Conservation (phyloP, 2,113 vertebrate genomes). For the Otus sunia region DNA sequence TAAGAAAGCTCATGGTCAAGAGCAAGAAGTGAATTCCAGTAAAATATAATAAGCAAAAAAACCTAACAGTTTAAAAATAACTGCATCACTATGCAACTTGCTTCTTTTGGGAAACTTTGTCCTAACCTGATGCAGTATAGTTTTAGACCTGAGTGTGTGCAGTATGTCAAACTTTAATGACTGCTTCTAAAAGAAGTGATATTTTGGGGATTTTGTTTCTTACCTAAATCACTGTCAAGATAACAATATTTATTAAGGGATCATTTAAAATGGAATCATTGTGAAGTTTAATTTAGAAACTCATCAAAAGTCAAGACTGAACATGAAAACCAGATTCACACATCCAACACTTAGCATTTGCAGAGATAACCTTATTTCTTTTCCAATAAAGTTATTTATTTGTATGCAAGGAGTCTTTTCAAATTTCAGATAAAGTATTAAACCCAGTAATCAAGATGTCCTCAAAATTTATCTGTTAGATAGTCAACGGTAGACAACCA, state of each 20-base stretch:
- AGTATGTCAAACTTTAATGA: not conserved
- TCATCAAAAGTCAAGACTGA: constrained; percentile 39
- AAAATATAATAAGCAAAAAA: not conserved
- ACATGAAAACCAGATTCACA: constrained; percentile 41
- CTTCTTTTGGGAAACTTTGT: not conserved
- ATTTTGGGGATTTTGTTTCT: not conserved
- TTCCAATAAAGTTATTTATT: constrained; percentile 39
- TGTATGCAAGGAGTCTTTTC: constrained; percentile 1
- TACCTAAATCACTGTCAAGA: not conserved
- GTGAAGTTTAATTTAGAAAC: constrained; percentile 54
- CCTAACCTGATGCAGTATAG: not conserved
- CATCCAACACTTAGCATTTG: constrained; percentile 35
- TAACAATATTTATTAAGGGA: constrained; percentile 32
- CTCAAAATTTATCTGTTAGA: not conserved
- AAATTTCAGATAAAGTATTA: not conserved
- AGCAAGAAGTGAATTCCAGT: not conserved
- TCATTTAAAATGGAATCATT: constrained; percentile 53
- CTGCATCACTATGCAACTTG: not conserved
- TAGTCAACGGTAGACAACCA: not conserved
- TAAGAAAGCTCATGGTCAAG: not conserved
- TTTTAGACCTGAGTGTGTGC: not conserved
- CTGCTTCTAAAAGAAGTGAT: constrained; percentile 2
- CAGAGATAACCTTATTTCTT: constrained; percentile 10
- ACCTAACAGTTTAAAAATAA: not conserved
- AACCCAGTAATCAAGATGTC: not conserved